phyloP scores from a whole-genome alignment of 2,888 invertebrate species.

The Epiblema foenella region DNA sequence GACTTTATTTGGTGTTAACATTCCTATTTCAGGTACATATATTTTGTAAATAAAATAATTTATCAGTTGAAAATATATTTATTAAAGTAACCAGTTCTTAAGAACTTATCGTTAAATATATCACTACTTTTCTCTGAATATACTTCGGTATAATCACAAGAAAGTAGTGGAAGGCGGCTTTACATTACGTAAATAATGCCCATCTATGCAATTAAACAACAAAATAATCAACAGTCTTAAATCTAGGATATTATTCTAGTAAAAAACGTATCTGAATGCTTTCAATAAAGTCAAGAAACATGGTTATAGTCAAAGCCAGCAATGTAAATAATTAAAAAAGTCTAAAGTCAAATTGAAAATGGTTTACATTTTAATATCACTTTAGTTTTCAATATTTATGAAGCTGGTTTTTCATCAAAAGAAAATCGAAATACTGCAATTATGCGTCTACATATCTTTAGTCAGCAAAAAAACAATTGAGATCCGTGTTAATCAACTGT shows the following conservation, averaged over 20 bases:
- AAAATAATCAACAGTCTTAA: slow-evolving; percentile 47
- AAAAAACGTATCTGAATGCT: slow-evolving; percentile 8
- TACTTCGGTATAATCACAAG: slow-evolving; percentile 77
- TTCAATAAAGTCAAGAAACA: slow-evolving; percentile 23
- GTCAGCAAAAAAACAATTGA: slow-evolving; percentile 43
- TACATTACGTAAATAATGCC: slow-evolving; percentile 68
- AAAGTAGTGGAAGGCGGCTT: slow-evolving; percentile 70
- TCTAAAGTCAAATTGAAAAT: slow-evolving; percentile 11
- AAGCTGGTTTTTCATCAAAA: background rate
- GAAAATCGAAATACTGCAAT: slow-evolving; percentile 45
- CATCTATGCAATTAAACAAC: slow-evolving; percentile 37
- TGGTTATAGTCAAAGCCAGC: slow-evolving; percentile 1
- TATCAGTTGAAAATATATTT: slow-evolving; percentile 27
- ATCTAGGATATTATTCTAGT: slow-evolving; percentile 35
- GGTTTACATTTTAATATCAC: slow-evolving; percentile 1
- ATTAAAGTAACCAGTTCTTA: slow-evolving; percentile 26
- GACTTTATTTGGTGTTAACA: no score
- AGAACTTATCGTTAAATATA: slow-evolving; percentile 26
- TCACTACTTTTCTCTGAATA: slow-evolving; percentile 78
- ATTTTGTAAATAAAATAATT: no score
- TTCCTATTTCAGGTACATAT: no score
- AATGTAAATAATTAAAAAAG: background rate
- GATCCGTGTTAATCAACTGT: slow-evolving; percentile 37
- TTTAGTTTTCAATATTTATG: slow-evolving; percentile 21
- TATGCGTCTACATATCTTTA: slow-evolving; percentile 47